Evolutionary conservation across 2,113 vertebrate species (phyloP).

Genomic region (Salvator merianae): DNA sequence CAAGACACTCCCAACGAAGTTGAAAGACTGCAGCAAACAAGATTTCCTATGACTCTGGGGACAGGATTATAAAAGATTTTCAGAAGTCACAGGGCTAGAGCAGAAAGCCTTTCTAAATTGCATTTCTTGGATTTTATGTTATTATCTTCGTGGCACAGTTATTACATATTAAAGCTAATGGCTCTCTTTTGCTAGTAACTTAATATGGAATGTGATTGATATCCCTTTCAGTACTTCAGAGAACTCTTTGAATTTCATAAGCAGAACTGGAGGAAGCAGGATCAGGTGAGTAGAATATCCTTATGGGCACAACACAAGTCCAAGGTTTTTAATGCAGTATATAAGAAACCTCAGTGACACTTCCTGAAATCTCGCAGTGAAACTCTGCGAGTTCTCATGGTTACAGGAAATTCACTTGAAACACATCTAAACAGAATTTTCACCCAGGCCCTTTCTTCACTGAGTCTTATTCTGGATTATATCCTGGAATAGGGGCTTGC

Average conservation of each 20-base stretch:
- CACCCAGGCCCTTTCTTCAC: too few species aligned
- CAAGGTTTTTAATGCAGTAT: constrained; percentile 26
- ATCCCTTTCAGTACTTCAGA: constrained; percentile 56
- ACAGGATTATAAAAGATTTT: constrained; percentile 66
- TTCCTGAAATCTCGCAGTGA: not conserved
- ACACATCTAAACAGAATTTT: not conserved
- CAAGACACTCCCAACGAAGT: constrained; percentile 53
- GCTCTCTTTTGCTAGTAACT: constrained; percentile 74
- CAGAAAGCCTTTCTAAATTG: constrained; percentile 74
- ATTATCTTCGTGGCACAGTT: constrained; percentile 75
- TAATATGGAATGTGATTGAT: constrained; percentile 73
- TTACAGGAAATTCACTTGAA: not conserved
- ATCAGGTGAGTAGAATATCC: constrained; percentile 46
- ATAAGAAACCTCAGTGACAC: not conserved
- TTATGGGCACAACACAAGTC: constrained; percentile 29
- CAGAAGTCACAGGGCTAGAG: constrained; percentile 49
- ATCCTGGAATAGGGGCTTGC: too few species aligned
- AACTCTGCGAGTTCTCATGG: not conserved
- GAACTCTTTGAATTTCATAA: constrained; percentile 61
- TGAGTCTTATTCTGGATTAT: too few species aligned
- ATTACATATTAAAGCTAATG: constrained; percentile 80
- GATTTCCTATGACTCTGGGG: constrained; percentile 62
- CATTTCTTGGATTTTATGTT: constrained; percentile 76
- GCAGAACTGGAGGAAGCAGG: constrained; percentile 27
- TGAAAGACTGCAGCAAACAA: constrained; percentile 57